A percentile compares a stretch with the other conserved stretches of the same genome.
phyloP scores from a whole-genome alignment of 1,140 invertebrate species.

The Heliconius congener region DNA sequence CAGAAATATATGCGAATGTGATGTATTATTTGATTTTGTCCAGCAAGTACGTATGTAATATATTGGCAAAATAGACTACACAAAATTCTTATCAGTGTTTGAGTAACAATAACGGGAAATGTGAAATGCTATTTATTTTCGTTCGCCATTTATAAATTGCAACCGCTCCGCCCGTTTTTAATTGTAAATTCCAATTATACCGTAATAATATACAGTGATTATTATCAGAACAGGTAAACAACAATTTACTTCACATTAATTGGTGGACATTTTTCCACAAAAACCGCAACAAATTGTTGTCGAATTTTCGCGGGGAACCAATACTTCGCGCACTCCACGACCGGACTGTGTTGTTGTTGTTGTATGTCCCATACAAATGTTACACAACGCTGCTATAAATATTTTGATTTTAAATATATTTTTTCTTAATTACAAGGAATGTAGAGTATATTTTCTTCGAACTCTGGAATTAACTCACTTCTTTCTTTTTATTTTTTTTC shows the following conservation, averaged over 20 bases:
- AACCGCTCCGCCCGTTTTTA: background rate
- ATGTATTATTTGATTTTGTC: background rate
- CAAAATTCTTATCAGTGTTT: background rate
- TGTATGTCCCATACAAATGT: constrained; percentile 2
- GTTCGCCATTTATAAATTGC: background rate
- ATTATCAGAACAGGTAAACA: constrained; percentile 19
- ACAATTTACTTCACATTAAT: constrained; percentile 27
- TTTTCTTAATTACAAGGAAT: background rate
- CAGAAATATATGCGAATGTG: too few relatives aligned
- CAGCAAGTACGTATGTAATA: background rate
- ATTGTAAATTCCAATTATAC: constrained; percentile 20
- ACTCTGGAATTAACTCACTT: background rate
- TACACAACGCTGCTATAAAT: background rate
- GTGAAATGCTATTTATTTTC: constrained; percentile 11
- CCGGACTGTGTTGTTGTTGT: background rate
- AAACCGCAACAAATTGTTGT: constrained; percentile 15
- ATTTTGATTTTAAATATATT: background rate
- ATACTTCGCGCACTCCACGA: background rate
- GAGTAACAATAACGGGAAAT: constrained; percentile 5
- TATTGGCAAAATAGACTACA: background rate
- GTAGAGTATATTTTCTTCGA: background rate
- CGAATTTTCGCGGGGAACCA: constrained; percentile 21
- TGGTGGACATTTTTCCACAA: constrained; percentile 15
- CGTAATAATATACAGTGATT: constrained; percentile 8
- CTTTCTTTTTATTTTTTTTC: too few relatives aligned